A percentile compares a stretch with the other conserved stretches of the same genome.
Evolutionary conservation across 1,140 invertebrate species (phyloP).

Genomic region (Philaenus spumarius): DNA sequence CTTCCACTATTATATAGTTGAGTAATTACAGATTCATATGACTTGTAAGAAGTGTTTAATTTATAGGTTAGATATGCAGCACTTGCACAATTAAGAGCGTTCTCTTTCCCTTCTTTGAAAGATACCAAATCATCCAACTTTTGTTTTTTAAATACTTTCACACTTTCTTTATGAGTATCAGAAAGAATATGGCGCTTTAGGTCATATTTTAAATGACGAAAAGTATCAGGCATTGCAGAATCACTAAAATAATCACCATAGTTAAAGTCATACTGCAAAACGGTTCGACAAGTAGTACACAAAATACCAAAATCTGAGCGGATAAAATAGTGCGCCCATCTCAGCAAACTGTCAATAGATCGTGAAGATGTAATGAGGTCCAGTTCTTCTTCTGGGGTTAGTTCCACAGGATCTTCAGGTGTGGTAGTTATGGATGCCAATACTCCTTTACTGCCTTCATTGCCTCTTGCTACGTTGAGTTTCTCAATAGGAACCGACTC

Average conservation of each 20-base stretch:
- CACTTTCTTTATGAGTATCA: neutral
- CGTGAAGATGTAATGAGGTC: neutral
- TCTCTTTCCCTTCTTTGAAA: neutral
- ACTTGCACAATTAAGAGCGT: neutral
- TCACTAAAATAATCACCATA: neutral
- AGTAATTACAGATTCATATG: neutral
- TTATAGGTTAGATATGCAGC: neutral
- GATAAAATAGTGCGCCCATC: too few species aligned
- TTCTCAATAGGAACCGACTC: neutral
- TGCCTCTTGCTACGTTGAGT: neutral
- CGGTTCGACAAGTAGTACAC: neutral
- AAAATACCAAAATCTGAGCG: neutral
- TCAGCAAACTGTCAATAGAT: neutral
- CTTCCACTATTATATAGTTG: neutral
- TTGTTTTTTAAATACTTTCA: neutral
- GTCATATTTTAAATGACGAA: neutral
- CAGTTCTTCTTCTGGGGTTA: too few species aligned
- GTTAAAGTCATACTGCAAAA: neutral
- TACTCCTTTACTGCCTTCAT: neutral
- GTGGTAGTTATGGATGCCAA: too few species aligned
- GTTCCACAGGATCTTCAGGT: too few species aligned
- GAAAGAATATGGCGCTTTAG: neutral
- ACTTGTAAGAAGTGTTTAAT: neutral
- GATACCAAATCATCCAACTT: neutral
- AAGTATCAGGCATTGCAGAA: neutral